Conservation (phyloP, 2,888 invertebrate species). For the Scaeva pyrastri region DNA sequence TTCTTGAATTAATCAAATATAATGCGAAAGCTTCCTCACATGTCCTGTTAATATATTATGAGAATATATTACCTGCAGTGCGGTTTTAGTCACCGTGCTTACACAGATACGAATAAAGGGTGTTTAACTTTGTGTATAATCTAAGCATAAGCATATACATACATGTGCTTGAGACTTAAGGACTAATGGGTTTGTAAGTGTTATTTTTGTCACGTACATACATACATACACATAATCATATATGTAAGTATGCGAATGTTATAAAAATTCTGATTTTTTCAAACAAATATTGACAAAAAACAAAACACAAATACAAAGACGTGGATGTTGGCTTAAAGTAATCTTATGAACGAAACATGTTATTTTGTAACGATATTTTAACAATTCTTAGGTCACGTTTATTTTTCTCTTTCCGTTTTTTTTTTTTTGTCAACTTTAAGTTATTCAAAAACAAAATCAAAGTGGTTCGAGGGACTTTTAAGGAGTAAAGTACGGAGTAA, state of each 20-base stretch:
- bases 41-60: constrained; percentile 22
- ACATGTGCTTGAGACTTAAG: neutral
- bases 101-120: too few species aligned
- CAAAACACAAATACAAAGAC: neutral
- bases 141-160: too few species aligned
- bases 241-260: constrained; percentile 4
- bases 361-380: constrained; percentile 19
- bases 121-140: neutral
- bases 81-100: constrained; percentile 7
- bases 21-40: constrained; percentile 37
- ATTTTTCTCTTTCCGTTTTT: neutral
- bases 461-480: neutral
- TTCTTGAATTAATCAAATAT: constrained; percentile 18
- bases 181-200: constrained; percentile 35
- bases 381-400: constrained; percentile 31
- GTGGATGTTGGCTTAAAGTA: constrained; percentile 8
- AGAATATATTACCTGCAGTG: constrained; percentile 35
- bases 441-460: neutral
- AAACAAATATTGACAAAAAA: constrained; percentile 20
- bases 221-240: neutral
- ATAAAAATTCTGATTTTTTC: neutral
- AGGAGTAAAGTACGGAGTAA: too few species aligned
- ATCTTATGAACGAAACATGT: constrained; percentile 6
- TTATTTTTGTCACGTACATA: constrained; percentile 33
- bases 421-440: neutral